phyloP scores from a whole-genome alignment of 2,797 vertebrate species.

The Schizopygopsis malacanthus region DNA sequence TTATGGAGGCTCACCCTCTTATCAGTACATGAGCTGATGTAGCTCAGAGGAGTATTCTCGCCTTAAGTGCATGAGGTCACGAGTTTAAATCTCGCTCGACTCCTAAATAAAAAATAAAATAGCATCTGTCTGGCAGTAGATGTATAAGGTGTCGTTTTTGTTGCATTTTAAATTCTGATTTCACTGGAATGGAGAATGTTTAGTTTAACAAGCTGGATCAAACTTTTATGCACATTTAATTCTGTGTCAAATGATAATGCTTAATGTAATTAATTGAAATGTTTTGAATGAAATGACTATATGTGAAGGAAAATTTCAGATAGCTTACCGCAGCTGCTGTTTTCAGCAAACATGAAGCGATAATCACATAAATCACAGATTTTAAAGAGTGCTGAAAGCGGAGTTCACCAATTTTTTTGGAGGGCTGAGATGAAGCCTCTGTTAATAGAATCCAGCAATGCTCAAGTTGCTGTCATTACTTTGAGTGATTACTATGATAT shows the following conservation, averaged over 20 bases:
- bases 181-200: background rate
- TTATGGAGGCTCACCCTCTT: background rate
- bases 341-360: background rate
- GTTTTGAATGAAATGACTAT: background rate
- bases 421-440: background rate
- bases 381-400: background rate
- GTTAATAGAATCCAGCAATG: background rate
- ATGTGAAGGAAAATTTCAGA: background rate
- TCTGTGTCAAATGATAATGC: background rate
- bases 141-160: background rate
- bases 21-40: background rate
- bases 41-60: background rate
- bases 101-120: constrained; percentile 10
- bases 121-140: background rate
- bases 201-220: background rate
- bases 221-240: background rate
- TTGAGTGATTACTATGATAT: background rate
- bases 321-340: background rate
- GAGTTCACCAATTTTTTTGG: background rate
- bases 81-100: background rate
- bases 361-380: background rate
- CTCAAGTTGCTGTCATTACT: background rate
- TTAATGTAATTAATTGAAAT: too few relatives aligned
- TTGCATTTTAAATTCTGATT: background rate
- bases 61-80: constrained; percentile 5